Base-by-base conservation (phyloP, 2,888 invertebrate genomes). In the Epirrhoe tristata region DNA sequence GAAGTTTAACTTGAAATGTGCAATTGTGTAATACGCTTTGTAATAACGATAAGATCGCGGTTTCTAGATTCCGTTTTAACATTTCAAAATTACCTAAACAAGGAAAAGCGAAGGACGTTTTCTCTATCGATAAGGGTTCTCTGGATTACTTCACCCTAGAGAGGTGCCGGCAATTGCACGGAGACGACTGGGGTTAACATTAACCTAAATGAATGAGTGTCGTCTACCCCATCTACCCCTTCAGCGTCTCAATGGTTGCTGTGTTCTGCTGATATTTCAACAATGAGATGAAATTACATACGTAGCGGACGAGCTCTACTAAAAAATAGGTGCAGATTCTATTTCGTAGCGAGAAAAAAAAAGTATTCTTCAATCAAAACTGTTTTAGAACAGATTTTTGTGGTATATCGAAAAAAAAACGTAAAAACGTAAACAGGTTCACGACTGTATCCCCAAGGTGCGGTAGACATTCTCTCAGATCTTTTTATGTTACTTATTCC, bases 201-300 rank as follows among this genome's bases (percentile, higher is more conserved):
- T 75, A 72, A 76, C 79, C 77, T 77, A 75, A 77, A 77, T 77
- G 70, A 73, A 78, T 76, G 69, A 75, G 71, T 66, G 62, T 71
- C 67, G 58, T 54, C 59, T 60, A 67, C 59, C 62, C 67, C 59
- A 70, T 54, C 59, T 60, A 67, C 59, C 62, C 67, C 59, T 71
- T 50, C 59, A 63, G 53, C 64, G 63, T 65, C 66, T 67, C 32
- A 60, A 66, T 56, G 67, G 65, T 50, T 55, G 64, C 59, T 58
- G 43, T 51, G 12, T 43, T 43, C 61, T 12, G 63, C 32, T 52
- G 55, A 55, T 62, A 69, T 53, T 64, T 24, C 63, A 48, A 1
- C 6, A 16, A 16, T 48, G 48, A 16, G 14, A 16, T 48, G 16
- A 48, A 48, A 48, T 48, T 2, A 43, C 39, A 43, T 24, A 43